These are phyloP conservation scores for Telenomus remus DNA, from an alignment of 1,140 invertebrate species.

Conservation along the genomic window DNA sequence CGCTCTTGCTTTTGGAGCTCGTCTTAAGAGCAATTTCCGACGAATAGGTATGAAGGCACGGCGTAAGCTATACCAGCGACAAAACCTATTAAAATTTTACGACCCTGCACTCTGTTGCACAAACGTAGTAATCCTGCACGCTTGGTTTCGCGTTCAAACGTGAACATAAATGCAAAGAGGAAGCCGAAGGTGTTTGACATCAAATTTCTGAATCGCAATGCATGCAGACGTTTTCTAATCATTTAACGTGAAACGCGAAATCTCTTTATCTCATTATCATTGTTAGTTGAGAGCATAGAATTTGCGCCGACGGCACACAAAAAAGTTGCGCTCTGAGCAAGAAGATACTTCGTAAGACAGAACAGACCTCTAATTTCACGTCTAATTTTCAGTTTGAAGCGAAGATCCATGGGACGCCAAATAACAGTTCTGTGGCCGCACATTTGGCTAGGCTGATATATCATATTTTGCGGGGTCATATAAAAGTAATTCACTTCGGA, in stretches of 20 bases:
- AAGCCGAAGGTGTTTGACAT: slow-evolving; percentile 48
- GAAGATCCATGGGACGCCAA: no score
- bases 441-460: no score
- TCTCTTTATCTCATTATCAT: slow-evolving; percentile 23
- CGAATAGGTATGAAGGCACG: slow-evolving; percentile 54
- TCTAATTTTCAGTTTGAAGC: no score
- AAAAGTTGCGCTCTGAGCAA: neutral
- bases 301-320: neutral
- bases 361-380: no score
- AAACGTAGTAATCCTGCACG: slow-evolving; percentile 47
- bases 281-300: neutral
- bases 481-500: no score
- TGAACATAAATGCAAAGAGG: slow-evolving; percentile 53
- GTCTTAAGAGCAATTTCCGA: slow-evolving; percentile 61
- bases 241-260: slow-evolving; percentile 12
- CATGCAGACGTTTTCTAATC: slow-evolving; percentile 44
- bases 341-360: no score
- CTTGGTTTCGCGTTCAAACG: slow-evolving; percentile 51
- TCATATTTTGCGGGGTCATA: no score
- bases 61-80: slow-evolving; percentile 55
- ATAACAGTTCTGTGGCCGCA: no score
- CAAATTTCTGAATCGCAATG: slow-evolving; percentile 39
- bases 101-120: slow-evolving; percentile 56
- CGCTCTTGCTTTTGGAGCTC: slow-evolving; percentile 56
- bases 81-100: slow-evolving; percentile 60